Percentiles rank a stretch among this genome's conserved stretches.
phyloP scores from a whole-genome alignment of 2,797 vertebrate genomes.

The Babyrousa celebensis region DNA sequence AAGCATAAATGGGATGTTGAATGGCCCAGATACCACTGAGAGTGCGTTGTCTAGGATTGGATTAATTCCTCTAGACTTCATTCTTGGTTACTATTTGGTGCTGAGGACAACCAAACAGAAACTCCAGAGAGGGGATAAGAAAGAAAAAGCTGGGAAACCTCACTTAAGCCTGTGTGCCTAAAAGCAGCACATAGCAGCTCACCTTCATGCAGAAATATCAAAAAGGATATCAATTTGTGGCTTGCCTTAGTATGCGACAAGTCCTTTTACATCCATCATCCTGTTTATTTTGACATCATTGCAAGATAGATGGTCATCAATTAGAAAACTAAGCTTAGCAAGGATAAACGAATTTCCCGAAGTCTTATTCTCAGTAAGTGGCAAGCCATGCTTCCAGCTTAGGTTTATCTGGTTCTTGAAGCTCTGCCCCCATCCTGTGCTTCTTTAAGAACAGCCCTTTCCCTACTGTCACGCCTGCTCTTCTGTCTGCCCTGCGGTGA shows the following conservation, averaged over 20 bases:
- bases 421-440: not conserved
- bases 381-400: not conserved
- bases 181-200: not conserved
- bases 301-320: not conserved
- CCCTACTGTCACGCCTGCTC: not conserved
- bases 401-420: not conserved
- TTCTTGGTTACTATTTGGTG: not conserved
- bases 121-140: not conserved
- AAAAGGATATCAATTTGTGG: not conserved
- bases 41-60: not conserved
- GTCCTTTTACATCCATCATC: not conserved
- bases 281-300: not conserved
- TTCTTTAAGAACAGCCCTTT: not conserved
- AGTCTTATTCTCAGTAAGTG: not conserved
- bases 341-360: not conserved
- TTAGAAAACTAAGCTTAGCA: constrained; percentile 7
- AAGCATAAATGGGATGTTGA: constrained; percentile 16
- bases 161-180: not conserved
- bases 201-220: not conserved
- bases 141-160: not conserved
- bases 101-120: constrained; percentile 13
- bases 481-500: not conserved
- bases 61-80: not conserved
- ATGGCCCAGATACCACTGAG: constrained; percentile 48
- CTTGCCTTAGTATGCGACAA: not conserved